Percentiles rank a stretch among this genome's conserved stretches.
These are phyloP conservation scores for Tillus elongatus DNA, from an alignment of 2,888 invertebrate genomes.

Conservation along the genomic window DNA sequence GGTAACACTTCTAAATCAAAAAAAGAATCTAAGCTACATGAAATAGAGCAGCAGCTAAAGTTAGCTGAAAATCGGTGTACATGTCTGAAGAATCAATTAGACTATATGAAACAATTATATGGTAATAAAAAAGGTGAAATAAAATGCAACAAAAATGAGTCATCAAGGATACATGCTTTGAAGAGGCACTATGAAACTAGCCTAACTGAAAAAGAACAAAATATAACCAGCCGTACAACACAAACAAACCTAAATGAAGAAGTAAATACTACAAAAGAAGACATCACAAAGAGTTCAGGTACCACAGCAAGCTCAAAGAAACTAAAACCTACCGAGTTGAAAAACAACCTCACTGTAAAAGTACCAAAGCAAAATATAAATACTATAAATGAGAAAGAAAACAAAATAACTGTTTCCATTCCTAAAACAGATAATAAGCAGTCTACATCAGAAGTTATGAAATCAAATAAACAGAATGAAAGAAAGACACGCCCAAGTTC, in stretches of 20 bases:
- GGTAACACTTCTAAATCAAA: no score
- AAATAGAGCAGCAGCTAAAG: slow-evolving; percentile 40
- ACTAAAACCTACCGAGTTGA: slow-evolving; percentile 30
- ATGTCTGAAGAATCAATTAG: slow-evolving; percentile 39
- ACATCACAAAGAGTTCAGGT: slow-evolving; percentile 36
- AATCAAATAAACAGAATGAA: background rate
- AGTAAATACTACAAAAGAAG: slow-evolving; percentile 10
- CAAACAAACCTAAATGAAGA: background rate
- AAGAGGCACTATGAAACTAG: background rate
- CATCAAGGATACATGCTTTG: background rate
- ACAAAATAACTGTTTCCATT: slow-evolving; percentile 7
- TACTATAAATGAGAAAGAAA: slow-evolving; percentile 8
- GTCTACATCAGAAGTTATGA: background rate
- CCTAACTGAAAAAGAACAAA: slow-evolving; percentile 12
- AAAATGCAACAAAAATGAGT: no score
- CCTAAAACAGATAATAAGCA: background rate
- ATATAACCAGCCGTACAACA: background rate
- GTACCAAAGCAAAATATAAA: background rate
- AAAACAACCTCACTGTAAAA: slow-evolving; percentile 12
- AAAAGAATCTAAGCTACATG: slow-evolving; percentile 25
- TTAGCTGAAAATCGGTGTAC: slow-evolving; percentile 40
- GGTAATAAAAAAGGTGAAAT: background rate
- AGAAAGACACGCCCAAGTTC: background rate
- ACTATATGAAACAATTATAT: slow-evolving; percentile 41
- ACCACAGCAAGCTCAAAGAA: slow-evolving; percentile 39